Percentiles rank a stretch among this genome's conserved stretches.
These are phyloP conservation scores for Actinia tenebrosa DNA, from an alignment of 64 coral and sea anemone species.

Conservation along the genomic window DNA sequence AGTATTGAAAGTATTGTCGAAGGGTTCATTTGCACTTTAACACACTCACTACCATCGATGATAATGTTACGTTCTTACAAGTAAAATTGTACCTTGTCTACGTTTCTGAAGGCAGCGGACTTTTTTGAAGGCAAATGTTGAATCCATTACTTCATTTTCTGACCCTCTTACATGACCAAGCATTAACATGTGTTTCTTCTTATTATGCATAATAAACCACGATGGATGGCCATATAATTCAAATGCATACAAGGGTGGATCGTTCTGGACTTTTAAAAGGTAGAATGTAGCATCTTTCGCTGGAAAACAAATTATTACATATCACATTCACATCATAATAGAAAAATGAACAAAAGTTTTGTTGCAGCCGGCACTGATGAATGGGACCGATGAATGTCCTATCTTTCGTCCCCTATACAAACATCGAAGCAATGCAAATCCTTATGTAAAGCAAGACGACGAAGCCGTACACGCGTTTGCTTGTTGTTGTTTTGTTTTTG, in stretches of 20 bases:
- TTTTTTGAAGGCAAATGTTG: conserved; percentile 32
- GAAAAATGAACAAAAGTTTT: background rate
- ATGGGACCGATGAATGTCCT: too few relatives aligned
- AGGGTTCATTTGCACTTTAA: too few relatives aligned
- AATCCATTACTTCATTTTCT: conserved; percentile 35
- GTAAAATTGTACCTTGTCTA: background rate
- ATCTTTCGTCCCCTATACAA: too few relatives aligned
- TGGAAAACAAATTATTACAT: background rate
- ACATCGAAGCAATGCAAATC: too few relatives aligned
- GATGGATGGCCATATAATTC: conserved; percentile 47
- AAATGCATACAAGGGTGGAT: conserved; percentile 42
- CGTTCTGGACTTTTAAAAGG: conserved; percentile 37
- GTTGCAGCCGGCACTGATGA: too few relatives aligned
- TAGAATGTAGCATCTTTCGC: conserved; percentile 57
- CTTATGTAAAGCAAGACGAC: too few relatives aligned
- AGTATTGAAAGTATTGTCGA: too few relatives aligned
- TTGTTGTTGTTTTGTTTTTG: too few relatives aligned
- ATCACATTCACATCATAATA: background rate
- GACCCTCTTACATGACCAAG: conserved; percentile 41
- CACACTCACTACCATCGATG: too few relatives aligned
- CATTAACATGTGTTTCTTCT: conserved; percentile 23
- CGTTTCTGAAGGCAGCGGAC: background rate
- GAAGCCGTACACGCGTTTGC: too few relatives aligned
- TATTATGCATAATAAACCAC: conserved; percentile 45
- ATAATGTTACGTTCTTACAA: background rate